These are phyloP conservation scores for Romanomermis culicivorax DNA, from an alignment of 2,888 invertebrate genomes.

Conservation along the genomic window DNA sequence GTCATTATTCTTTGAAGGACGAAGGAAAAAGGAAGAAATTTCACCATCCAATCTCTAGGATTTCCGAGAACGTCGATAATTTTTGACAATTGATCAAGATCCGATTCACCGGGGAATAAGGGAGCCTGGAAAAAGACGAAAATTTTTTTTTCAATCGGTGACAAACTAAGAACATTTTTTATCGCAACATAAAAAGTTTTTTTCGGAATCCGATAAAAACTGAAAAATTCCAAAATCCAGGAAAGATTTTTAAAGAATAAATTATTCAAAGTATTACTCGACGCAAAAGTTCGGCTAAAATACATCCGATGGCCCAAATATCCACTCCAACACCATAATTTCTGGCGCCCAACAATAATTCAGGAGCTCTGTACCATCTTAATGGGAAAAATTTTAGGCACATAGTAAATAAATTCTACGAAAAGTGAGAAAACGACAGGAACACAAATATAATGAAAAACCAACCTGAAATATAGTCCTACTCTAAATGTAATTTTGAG, in stretches of 20 bases:
- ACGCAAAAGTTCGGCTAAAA: conserved; percentile 64
- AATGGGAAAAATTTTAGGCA: too few species aligned
- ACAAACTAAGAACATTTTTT: too few species aligned
- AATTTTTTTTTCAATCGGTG: too few species aligned
- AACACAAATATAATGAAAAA: too few species aligned
- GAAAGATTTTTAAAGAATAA: too few species aligned
- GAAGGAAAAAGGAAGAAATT: conserved; percentile 16
- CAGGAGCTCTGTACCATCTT: conserved; percentile 51
- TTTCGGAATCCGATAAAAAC: too few species aligned
- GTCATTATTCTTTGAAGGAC: not conserved
- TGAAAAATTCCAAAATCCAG: too few species aligned
- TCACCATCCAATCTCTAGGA: conserved; percentile 74
- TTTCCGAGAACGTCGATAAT: conserved; percentile 88
- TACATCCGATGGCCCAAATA: conserved; percentile 97
- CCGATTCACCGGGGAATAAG: conserved; percentile 84
- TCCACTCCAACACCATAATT: conserved; percentile 92
- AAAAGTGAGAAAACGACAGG: too few species aligned
- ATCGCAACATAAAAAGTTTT: too few species aligned
- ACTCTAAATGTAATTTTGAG: too few species aligned
- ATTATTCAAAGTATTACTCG: too few species aligned
- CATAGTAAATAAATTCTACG: not conserved
- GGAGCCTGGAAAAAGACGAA: conserved; percentile 41
- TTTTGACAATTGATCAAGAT: conserved; percentile 78
- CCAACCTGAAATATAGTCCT: too few species aligned
- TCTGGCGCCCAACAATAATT: conserved; percentile 76